Percentiles rank a stretch among this genome's conserved stretches.
Conservation (phyloP, 2,113 vertebrate species). For the Sinocyclocheilus grahami region DNA sequence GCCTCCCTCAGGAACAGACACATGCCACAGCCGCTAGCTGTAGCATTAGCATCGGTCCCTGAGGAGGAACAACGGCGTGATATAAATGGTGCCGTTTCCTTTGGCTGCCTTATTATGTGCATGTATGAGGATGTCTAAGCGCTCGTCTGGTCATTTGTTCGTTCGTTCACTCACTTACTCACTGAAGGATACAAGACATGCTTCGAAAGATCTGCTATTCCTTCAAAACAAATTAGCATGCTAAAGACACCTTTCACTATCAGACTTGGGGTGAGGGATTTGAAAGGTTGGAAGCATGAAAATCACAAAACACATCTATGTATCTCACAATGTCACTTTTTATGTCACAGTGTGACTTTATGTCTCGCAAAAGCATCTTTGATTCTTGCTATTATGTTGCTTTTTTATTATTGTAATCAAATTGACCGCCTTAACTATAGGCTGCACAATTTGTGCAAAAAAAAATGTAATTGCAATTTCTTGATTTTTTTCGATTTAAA, state of each 20-base stretch:
- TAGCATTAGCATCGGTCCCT: conserved; percentile 36
- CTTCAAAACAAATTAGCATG: not conserved
- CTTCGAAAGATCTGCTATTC: not conserved
- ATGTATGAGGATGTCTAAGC: not conserved
- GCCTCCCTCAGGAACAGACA: conserved; percentile 41
- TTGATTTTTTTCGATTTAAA: too few relatives aligned
- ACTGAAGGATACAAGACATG: not conserved
- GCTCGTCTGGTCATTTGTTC: not conserved
- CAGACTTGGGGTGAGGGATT: not conserved
- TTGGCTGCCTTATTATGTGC: not conserved
- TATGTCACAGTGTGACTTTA: too few relatives aligned
- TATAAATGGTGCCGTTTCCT: not conserved
- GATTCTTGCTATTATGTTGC: not conserved
- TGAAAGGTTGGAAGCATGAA: not conserved
- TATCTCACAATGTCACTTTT: too few relatives aligned
- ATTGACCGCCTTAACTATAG: too few relatives aligned
- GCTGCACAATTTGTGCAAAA: too few relatives aligned
- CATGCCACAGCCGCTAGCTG: conserved; percentile 13
- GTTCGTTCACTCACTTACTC: not conserved
- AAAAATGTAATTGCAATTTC: too few relatives aligned
- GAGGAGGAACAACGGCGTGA: not conserved
- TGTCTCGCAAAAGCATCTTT: not conserved
- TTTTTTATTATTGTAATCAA: too few relatives aligned
- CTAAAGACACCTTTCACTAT: not conserved
- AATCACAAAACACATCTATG: too few relatives aligned